phyloP scores from a whole-genome alignment of 2,797 vertebrate genomes.

The Pristis pectinata region DNA sequence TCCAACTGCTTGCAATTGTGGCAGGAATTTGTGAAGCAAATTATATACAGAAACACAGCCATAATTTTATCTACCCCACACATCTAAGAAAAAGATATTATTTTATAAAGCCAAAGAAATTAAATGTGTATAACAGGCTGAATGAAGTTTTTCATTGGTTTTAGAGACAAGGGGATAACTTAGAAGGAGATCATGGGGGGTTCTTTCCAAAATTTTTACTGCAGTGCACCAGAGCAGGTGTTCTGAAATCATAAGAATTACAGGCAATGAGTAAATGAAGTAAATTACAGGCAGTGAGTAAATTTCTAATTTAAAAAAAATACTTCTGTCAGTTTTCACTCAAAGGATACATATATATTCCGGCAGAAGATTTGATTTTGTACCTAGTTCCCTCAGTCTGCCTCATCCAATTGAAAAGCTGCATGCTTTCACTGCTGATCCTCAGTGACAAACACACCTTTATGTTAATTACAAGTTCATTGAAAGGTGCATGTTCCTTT shows the following conservation, averaged over 20 bases:
- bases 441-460: neutral
- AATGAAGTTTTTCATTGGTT: neutral
- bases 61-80: neutral
- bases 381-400: neutral
- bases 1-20: neutral
- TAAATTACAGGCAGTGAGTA: too few species aligned
- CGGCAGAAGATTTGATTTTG: neutral
- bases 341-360: neutral
- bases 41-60: neutral
- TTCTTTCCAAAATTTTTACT: neutral
- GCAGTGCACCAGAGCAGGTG: neutral
- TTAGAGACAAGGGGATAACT: too few species aligned
- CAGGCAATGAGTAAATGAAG: neutral
- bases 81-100: neutral
- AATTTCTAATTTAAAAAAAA: neutral
- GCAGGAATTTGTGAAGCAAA: neutral
- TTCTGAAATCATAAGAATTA: neutral
- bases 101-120: neutral
- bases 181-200: neutral
- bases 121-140: neutral
- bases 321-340: neutral
- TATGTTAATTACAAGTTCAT: neutral
- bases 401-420: neutral
- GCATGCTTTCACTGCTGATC: neutral
- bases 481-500: neutral